Percentiles rank a stretch among this genome's conserved stretches.
phyloP scores from a whole-genome alignment of 2,113 vertebrate species.

The Bothrops jararaca region DNA sequence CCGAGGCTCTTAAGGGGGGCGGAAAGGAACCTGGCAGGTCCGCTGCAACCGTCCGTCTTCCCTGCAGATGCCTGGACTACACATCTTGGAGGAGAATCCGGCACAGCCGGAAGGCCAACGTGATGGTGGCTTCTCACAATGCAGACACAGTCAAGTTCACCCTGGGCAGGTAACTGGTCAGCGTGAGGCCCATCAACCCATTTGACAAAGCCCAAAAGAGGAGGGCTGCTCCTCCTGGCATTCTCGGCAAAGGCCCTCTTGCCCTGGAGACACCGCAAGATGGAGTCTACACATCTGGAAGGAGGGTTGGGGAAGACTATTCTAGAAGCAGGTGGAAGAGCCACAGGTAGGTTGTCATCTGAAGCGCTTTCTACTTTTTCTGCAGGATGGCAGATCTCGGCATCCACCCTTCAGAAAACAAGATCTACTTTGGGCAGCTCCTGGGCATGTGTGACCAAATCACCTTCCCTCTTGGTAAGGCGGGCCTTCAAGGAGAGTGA shows the following conservation, averaged over 20 bases:
- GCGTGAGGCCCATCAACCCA: background rate
- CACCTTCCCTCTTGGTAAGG: constrained; percentile 91
- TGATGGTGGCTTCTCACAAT: too few relatives aligned
- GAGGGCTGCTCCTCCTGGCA: background rate
- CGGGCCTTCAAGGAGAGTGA: background rate
- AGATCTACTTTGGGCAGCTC: constrained; percentile 90
- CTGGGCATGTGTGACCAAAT: constrained; percentile 97
- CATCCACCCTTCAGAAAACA: constrained; percentile 79
- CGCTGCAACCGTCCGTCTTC: fast-evolving
- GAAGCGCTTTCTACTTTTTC: background rate
- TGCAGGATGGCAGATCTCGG: constrained; percentile 86
- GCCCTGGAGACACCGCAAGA: background rate
- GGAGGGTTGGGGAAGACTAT: background rate
- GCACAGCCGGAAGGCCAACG: constrained; percentile 65
- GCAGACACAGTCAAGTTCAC: constrained; percentile 83
- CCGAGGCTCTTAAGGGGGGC: fast-evolving
- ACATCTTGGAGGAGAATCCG: constrained; percentile 86
- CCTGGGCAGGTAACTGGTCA: constrained; percentile 71
- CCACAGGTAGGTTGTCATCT: background rate
- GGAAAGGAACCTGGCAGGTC: background rate
- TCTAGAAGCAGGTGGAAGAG: background rate
- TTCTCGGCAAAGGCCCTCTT: background rate
- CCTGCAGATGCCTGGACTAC: constrained; percentile 84
- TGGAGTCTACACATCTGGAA: background rate
- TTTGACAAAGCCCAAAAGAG: background rate